Base-by-base conservation (phyloP, 2,797 vertebrate genomes). In the Lacerta agilis region DNA sequence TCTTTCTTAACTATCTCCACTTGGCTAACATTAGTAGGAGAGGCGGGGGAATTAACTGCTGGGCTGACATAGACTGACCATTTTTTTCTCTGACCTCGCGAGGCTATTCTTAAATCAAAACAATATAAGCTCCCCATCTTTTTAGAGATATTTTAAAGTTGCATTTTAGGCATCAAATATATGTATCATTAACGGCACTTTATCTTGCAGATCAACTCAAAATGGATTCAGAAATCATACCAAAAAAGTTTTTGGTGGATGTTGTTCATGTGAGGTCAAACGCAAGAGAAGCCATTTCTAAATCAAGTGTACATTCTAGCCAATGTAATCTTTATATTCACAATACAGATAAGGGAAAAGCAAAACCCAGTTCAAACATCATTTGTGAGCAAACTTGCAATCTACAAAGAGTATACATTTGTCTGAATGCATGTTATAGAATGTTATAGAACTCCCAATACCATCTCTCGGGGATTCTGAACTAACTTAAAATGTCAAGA, bases 91-190 rank as follows among this genome's bases (percentile, higher is more conserved):
- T 8, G 1, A 66, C 36, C 49, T 58, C 75, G 13, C 4, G 7
- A 2, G 3, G 58, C 3, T 36, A 23, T 4, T 49, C 9, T n/a
- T 11, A 76, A 75, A 36, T 6, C 77, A 29, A 75, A 36, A 43
- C 49, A 85, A 45, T 25, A 38, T 49, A 75, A 84, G 17, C 8
- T 2, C 33, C 72, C 61, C n/a, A 3, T 1, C 0, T 17, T 43
- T 43, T n/a, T 18, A 33, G 64, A 45, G 20, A 25, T 8, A 1
- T 5, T 2, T 20, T 7, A 45, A 79, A 38, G 77, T 0, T 36
- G 86, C 0, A 15, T 25, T 76, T 71, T 18, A 79, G 38, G 0
- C 1, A 36, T 18, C 67, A 80, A 61, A 23, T 0, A 0, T 17
- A 20, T 33, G 33, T 36, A 38, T 73, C 36, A 15, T 15, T 20